Evolutionary conservation across 2,113 vertebrate species (phyloP).

Genomic region (Entomyzon cyanotis): DNA sequence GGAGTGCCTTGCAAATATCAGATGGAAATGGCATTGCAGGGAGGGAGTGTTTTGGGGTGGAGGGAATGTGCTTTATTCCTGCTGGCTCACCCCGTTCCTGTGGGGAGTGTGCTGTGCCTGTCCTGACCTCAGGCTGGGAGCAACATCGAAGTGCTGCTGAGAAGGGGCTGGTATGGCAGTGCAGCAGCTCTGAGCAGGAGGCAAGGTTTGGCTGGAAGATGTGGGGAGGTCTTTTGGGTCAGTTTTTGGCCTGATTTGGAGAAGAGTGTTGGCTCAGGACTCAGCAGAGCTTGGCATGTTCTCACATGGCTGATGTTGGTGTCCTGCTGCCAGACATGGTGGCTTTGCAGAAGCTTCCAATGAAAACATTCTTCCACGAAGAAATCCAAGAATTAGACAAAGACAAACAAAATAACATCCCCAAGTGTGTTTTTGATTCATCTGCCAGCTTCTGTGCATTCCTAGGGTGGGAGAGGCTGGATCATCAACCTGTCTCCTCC

Average conservation of each 20-base stretch:
- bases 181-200: not conserved
- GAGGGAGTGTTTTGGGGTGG: not conserved
- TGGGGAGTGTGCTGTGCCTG: not conserved
- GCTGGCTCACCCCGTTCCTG: not conserved
- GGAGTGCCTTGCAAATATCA: not conserved
- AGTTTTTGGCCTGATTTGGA: not conserved
- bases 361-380: not conserved
- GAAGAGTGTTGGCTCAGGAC: not conserved
- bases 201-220: not conserved
- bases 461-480: not conserved
- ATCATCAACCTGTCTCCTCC: not conserved
- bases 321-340: not conserved
- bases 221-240: rapidly evolving
- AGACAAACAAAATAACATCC: not conserved
- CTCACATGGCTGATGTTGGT: not conserved
- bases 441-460: not conserved
- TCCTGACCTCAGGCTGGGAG: not conserved
- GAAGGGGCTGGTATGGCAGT: not conserved
- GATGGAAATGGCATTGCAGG: not conserved
- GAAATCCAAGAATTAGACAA: not conserved
- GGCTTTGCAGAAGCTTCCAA: not conserved
- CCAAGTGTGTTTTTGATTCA: not conserved
- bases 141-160: not conserved
- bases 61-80: not conserved
- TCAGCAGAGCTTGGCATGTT: not conserved